Evolutionary conservation across 2,113 vertebrate genomes (phyloP), one percentile per base, ranked within the genome.

Genomic region (Anoura caudifer): DNA sequence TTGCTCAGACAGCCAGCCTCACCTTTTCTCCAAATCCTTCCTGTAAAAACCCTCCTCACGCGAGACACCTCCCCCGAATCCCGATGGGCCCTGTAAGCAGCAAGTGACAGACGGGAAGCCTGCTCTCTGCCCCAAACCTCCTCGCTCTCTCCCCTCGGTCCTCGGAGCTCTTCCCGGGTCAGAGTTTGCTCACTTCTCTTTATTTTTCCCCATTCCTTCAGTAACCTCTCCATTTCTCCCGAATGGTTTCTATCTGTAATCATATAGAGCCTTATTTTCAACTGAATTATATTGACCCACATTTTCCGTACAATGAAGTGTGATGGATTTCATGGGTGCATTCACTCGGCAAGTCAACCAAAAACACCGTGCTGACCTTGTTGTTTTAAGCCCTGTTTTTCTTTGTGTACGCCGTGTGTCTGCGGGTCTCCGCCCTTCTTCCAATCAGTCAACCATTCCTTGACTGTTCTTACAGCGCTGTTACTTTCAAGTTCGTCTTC

Each of bases 1-100:
- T 95, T 38, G 17, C 33, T 94, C 90, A 56, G 59, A 61, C 26
- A 90, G 63, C 22, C 36, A 61, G 52, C 17, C 76, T 84, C 52
- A 33, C n/a, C 15, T 79, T 45, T 81, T 33, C 54, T 92, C 81
- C 63, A 43, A 15, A 45, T 33, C 9, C 43, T 89, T 92, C 65
- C 81, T 43, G 79, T 22, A 95, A 85, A 95, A 94, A 7, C 70
- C 54, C 33, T 10, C 22, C 6, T 92, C 88, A 76, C 56, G 75
- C 45, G 72, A 56, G 52, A 81, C 72, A 47, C 38, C 69, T 76
- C 90, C 93, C 65, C 47, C 56, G 70, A 92, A 72, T 61, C 52
- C 92, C 95, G 90, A 77, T 11, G 50, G 38, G 7, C 4, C 26
- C 26, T 22, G 31, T 31, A 31, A 13, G 22, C 38, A 76, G 6